These are phyloP conservation scores for Australoheros facetus DNA, from an alignment of 2,797 vertebrate genomes.

Conservation along the genomic window DNA sequence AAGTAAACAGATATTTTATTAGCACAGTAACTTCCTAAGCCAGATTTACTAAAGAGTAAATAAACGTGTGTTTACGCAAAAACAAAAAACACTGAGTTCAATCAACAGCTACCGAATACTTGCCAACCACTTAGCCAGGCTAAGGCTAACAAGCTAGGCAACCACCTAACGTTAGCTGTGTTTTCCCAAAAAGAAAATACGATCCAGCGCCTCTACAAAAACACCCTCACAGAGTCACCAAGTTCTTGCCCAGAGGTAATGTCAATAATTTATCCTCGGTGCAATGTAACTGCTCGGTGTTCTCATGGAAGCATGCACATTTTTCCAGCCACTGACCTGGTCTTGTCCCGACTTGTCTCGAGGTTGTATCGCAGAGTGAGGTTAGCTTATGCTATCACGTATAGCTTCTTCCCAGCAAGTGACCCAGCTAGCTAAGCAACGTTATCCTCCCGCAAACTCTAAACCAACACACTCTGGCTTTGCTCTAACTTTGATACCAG, in stretches of 20 bases:
- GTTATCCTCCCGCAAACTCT: conserved; percentile 49
- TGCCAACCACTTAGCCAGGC: conserved; percentile 1
- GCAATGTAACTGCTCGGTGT: not conserved
- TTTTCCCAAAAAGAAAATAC: conserved; percentile 10
- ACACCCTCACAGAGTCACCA: not conserved
- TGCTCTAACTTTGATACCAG: conserved; percentile 10
- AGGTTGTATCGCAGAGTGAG: conserved; percentile 82
- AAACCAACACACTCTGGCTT: conserved; percentile 32
- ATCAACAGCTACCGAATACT: not conserved
- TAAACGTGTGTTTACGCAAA: rapidly evolving
- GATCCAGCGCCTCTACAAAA: conserved; percentile 14
- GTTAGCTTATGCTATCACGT: conserved; percentile 68
- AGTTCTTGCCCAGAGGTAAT: rapidly evolving
- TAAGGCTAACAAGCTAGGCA: conserved; percentile 39
- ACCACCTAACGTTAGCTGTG: conserved; percentile 26
- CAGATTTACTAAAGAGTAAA: rapidly evolving
- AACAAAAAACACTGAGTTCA: not conserved
- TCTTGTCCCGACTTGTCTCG: conserved; percentile 86
- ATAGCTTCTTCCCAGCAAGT: conserved; percentile 72
- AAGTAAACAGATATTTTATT: not conserved
- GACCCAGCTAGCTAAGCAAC: conserved; percentile 66
- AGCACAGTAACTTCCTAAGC: rapidly evolving
- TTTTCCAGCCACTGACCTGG: conserved; percentile 80
- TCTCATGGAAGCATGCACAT: conserved; percentile 2
- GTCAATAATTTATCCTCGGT: rapidly evolving